Base-by-base conservation (phyloP, 2,888 invertebrate genomes). In the Apeira syringaria region DNA sequence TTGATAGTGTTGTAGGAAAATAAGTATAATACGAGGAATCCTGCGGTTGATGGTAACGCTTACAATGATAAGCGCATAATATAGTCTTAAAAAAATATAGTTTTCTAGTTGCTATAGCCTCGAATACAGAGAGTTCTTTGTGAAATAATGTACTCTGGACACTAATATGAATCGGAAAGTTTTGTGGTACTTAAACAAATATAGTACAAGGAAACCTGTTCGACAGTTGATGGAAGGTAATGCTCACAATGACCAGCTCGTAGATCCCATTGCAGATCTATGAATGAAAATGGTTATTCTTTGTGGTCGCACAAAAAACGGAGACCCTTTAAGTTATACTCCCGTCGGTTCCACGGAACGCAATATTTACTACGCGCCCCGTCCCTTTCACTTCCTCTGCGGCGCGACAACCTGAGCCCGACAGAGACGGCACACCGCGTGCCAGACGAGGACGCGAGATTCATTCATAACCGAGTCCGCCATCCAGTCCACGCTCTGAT, bases 381-480 rank as follows among this genome's bases (percentile, higher is more conserved):
- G 88, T 85, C 89, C 88, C 89, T 88, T 87, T 89, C 89, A 87
- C 89, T 89, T 88, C 89, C 89, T 88, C 79, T 78, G 80, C 76
- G 75, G 79, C 83, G 71, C 80, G 86, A 83, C 88, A 87, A 87
- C 88, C 81, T 83, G 85, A 61, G 78, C 54, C 52, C 59, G 78
- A 84, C 67, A 64, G 85, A 80, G 84, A 83, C 66, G 52, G 44
- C 56, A 60, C 57, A 66, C 72, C 64, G 65, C 59, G 56, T 43
- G 79, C 53, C 43, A 59, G 80, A 88, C 67, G 72, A 64, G 76
- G 89, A 89, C 68, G 61, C 77, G 64, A 58, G 78, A 89, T 89
- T 88, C 89, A 89, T 89, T 89, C 89, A 89, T 89, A 86, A 89
- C 85, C 72, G 80, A 85, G 86, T 81, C 84, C 73, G 81, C 87